These are phyloP conservation scores for Diabrotica virgifera DNA, from an alignment of 1,140 invertebrate species.

Conservation along the genomic window DNA sequence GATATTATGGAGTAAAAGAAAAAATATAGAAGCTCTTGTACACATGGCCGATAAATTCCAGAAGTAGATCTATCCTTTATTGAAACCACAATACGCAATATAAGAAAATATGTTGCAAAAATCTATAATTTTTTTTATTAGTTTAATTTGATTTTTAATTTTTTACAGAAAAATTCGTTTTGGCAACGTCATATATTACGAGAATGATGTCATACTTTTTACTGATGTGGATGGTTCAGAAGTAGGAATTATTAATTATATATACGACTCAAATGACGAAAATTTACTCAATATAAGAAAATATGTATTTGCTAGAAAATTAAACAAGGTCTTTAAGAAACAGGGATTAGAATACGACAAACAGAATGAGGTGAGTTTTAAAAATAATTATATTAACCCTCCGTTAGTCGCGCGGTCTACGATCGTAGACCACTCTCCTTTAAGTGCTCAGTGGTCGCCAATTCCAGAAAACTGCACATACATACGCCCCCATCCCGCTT, in stretches of 20 bases:
- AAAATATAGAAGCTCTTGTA: too few species aligned
- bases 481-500: background rate
- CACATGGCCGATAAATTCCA: too few species aligned
- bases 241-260: background rate
- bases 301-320: slow-evolving; percentile 13
- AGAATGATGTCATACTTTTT: background rate
- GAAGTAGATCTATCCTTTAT: too few species aligned
- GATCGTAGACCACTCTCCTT: too few species aligned
- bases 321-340: slow-evolving; percentile 1
- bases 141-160: too few species aligned
- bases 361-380: slow-evolving; percentile 9
- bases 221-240: background rate
- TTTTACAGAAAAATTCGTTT: background rate
- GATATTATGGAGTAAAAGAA: too few species aligned
- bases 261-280: background rate
- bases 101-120: too few species aligned
- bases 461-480: background rate
- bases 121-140: too few species aligned
- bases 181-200: background rate
- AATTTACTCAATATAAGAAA: slow-evolving; percentile 5
- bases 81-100: too few species aligned
- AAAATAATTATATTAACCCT: background rate
- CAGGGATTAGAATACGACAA: background rate
- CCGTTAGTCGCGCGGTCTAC: too few species aligned
- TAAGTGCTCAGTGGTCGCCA: background rate